Percentiles rank a stretch among this genome's conserved stretches.
Evolutionary conservation across 2,113 vertebrate species (phyloP).

Genomic region (Rhipidura dahli): DNA sequence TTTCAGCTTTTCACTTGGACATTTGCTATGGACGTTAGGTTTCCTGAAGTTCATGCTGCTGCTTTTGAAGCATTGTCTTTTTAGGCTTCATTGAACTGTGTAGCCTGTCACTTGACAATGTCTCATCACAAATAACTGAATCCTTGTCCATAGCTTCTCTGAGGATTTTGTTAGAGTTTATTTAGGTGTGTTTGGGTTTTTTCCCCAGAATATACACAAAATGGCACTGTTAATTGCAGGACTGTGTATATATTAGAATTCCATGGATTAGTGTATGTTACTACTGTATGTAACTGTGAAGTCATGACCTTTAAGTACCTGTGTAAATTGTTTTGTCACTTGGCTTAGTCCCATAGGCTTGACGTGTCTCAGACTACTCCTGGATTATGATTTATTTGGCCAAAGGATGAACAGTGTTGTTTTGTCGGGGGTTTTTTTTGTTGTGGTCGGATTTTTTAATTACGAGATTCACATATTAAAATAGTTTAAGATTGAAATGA

Average conservation of each 20-base stretch:
- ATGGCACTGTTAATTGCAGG: neutral
- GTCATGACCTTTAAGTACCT: neutral
- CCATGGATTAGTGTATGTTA: neutral
- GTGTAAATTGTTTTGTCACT: neutral
- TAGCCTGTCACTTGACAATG: neutral
- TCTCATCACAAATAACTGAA: neutral
- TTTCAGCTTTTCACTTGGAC: slow-evolving; percentile 24
- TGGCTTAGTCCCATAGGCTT: neutral
- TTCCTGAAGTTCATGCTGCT: neutral
- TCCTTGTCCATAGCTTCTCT: neutral
- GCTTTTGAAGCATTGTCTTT: neutral
- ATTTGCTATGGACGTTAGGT: neutral
- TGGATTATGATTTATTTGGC: neutral
- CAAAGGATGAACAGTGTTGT: neutral
- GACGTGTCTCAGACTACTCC: neutral
- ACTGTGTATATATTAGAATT: neutral
- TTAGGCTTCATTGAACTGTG: slow-evolving; percentile 6
- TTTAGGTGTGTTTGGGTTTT: neutral
- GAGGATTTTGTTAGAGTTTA: neutral
- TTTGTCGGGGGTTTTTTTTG: neutral
- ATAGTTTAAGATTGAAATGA: neutral
- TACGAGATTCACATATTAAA: neutral
- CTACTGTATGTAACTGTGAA: neutral
- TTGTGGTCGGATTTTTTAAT: neutral
- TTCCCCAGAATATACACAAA: neutral